phyloP scores from a whole-genome alignment of 2,113 vertebrate species.

The Aptenodytes forsteri region DNA sequence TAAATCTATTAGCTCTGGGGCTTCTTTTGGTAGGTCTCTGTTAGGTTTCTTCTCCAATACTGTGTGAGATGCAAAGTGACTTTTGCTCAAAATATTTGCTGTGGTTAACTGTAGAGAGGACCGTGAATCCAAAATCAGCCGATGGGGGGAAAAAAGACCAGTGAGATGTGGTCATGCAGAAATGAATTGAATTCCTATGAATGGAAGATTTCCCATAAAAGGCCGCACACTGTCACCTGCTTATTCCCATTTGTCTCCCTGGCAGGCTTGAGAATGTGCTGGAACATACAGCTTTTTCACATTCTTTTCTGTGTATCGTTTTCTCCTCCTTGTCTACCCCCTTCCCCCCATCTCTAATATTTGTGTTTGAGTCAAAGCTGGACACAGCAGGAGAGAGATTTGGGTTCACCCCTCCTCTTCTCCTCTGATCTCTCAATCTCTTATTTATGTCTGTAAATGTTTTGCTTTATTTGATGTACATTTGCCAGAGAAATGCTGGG shows the following conservation, averaged over 20 bases:
- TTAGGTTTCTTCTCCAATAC: not conserved
- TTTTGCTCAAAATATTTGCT: not conserved
- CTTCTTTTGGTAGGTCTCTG: not conserved
- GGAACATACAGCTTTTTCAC: not conserved
- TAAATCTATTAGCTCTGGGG: not conserved
- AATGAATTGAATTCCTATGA: not conserved
- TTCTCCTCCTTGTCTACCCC: not conserved
- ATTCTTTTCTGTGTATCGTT: not conserved
- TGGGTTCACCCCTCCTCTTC: not conserved
- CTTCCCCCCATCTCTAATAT: not conserved
- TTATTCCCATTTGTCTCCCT: not conserved
- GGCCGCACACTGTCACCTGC: not conserved
- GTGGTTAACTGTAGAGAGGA: not conserved
- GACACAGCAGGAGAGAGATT: not conserved
- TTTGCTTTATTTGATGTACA: constrained; percentile 47
- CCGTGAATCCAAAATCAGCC: not conserved
- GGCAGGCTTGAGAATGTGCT: not conserved
- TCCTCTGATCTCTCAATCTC: not conserved
- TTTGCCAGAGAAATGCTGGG: constrained; percentile 41
- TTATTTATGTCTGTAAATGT: constrained; percentile 46
- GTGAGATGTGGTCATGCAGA: not conserved
- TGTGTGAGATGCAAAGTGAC: not conserved
- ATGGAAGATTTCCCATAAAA: constrained; percentile 44
- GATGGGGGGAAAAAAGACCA: not conserved
- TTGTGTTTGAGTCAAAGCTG: not conserved